Conservation (phyloP, 2,113 vertebrate species). For the Pelecanoides urinatrix region DNA sequence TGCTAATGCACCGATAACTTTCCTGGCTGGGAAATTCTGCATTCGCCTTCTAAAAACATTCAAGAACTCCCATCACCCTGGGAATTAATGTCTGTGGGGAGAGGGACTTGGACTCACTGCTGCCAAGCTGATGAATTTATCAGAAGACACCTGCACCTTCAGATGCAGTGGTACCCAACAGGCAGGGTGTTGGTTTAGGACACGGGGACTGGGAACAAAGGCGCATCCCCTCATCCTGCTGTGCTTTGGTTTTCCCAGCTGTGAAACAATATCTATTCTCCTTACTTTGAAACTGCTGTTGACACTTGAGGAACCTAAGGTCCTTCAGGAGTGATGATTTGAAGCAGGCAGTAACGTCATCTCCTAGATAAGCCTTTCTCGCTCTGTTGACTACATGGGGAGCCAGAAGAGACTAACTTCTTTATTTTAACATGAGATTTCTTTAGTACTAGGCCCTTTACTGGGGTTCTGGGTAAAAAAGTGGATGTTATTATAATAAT, state of each 20-base stretch:
- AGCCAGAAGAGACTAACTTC: background rate
- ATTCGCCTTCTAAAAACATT: background rate
- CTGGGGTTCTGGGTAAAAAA: background rate
- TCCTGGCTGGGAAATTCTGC: background rate
- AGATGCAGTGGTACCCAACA: background rate
- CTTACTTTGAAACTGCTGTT: background rate
- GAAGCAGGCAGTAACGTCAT: background rate
- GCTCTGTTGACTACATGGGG: background rate
- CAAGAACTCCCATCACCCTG: background rate
- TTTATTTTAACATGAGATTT: background rate
- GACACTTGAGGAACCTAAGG: background rate
- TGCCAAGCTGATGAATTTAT: background rate
- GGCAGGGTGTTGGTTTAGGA: background rate
- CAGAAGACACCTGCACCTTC: background rate
- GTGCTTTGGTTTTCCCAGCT: background rate
- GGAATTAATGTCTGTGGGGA: background rate
- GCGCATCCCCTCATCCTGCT: background rate
- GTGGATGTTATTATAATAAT: background rate
- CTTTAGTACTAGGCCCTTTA: background rate
- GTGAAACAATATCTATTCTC: background rate
- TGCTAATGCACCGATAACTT: background rate
- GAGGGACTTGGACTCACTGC: background rate
- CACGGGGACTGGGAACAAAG: rapidly evolving
- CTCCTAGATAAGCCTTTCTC: background rate
- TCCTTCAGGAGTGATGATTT: background rate